Evolutionary conservation across 2,888 invertebrate species (phyloP).

Genomic region (Notodromas monacha): DNA sequence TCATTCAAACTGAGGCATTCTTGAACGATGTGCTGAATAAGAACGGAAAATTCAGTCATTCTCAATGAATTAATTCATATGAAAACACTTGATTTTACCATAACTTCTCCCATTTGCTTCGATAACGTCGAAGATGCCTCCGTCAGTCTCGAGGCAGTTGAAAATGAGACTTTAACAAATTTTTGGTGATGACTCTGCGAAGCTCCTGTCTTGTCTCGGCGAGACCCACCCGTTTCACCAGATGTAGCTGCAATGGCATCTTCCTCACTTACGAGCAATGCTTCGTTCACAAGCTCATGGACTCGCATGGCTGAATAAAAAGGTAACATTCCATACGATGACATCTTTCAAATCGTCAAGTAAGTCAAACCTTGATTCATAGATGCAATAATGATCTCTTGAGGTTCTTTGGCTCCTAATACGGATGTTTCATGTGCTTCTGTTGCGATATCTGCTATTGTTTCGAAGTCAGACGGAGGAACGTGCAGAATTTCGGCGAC

Average conservation of each 20-base stretch:
- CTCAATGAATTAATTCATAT: not conserved
- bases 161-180: no score
- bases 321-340: slow-evolving; percentile 4
- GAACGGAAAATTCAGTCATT: slow-evolving; percentile 6
- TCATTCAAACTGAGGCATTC: slow-evolving; percentile 40
- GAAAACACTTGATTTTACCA: no score
- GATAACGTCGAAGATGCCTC: no score
- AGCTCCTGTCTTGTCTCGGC: no score
- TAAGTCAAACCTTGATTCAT: slow-evolving; percentile 26
- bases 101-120: no score
- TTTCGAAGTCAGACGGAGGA: slow-evolving; percentile 31
- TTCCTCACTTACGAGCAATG: slow-evolving; percentile 23
- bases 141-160: no score
- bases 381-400: slow-evolving; percentile 32
- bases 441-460: slow-evolving; percentile 26
- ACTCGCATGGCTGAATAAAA: slow-evolving; percentile 23
- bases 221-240: no score
- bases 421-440: no score
- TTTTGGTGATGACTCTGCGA: no score
- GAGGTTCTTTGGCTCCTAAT: slow-evolving; percentile 27
- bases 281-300: slow-evolving; percentile 23
- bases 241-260: slow-evolving; percentile 21
- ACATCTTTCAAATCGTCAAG: not conserved
- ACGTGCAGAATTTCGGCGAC: slow-evolving; percentile 41
- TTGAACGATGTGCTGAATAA: slow-evolving; percentile 30